These are phyloP conservation scores for Kryptopterus vitreolus DNA, from an alignment of 2,797 vertebrate species.

Conservation along the genomic window DNA sequence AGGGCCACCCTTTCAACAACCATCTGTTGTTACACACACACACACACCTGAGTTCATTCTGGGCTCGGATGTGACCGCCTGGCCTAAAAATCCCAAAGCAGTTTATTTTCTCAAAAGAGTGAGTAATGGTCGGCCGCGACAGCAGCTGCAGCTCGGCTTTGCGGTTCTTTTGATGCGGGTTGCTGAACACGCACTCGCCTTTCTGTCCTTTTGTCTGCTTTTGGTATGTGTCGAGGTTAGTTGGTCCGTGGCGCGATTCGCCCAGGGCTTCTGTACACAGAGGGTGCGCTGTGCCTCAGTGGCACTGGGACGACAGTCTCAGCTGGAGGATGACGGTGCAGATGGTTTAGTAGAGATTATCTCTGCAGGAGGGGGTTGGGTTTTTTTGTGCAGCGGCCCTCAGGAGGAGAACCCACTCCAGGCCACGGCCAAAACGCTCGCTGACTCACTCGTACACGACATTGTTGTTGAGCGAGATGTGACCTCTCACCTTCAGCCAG, in stretches of 20 bases:
- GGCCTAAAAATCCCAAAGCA: conserved; percentile 3
- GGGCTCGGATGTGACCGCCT: background rate
- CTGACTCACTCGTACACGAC: conserved; percentile 27
- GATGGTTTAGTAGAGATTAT: conserved; percentile 85
- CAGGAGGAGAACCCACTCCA: conserved; percentile 65
- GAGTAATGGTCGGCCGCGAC: background rate
- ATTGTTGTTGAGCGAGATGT: conserved; percentile 13
- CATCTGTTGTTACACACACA: conserved; percentile 45
- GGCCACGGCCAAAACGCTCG: conserved; percentile 56
- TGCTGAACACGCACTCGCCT: background rate
- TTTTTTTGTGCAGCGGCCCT: conserved; percentile 66
- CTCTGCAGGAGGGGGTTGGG: conserved; percentile 75
- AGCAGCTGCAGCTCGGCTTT: background rate
- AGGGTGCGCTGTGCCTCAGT: background rate
- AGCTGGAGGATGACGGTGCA: conserved; percentile 63
- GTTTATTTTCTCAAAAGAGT: background rate
- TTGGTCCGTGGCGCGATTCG: background rate
- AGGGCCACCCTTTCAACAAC: conserved; percentile 46
- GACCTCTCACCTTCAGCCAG: background rate
- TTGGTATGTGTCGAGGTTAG: background rate
- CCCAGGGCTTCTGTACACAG: conserved; percentile 1
- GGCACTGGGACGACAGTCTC: background rate
- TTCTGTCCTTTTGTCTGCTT: background rate
- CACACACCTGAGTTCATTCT: conserved; percentile 22
- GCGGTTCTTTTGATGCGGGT: background rate